Conservation (phyloP, 2,888 invertebrate genomes). For the Cordylochernes scorpioides region DNA sequence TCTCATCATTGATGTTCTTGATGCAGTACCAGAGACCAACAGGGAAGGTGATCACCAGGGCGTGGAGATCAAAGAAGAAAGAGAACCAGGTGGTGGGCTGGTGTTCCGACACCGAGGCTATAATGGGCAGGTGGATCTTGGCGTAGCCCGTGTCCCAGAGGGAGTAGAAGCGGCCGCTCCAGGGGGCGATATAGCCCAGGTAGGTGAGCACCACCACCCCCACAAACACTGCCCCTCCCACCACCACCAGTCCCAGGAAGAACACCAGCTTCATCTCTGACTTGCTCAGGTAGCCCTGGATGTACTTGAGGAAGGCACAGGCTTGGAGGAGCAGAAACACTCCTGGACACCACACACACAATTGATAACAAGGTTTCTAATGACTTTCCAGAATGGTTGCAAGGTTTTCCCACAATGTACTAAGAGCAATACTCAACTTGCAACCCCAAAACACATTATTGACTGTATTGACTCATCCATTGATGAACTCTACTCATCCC, state of each 20-base stretch:
- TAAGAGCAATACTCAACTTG: too few species aligned
- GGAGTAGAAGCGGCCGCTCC: constrained; percentile 90
- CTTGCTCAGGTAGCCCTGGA: constrained; percentile 59
- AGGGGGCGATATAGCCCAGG: constrained; percentile 72
- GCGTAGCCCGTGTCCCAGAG: constrained; percentile 98
- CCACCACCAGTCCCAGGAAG: constrained; percentile 36
- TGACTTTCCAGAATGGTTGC: too few species aligned
- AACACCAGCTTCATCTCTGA: constrained; percentile 69
- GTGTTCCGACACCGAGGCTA: constrained; percentile 95
- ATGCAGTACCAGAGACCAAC: constrained; percentile 98
- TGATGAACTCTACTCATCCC: too few species aligned
- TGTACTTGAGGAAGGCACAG: constrained; percentile 53
- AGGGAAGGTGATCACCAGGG: constrained; percentile 83
- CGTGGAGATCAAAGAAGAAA: constrained; percentile 93
- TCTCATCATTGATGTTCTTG: constrained; percentile 82
- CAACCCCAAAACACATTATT: too few species aligned
- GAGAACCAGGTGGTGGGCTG: constrained; percentile 99
- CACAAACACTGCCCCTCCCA: constrained; percentile 51
- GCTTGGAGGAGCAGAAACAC: constrained; percentile 82
- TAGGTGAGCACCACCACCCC: constrained; percentile 70
- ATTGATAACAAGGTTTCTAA: too few species aligned
- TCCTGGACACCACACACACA: too few species aligned
- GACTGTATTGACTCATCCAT: too few species aligned
- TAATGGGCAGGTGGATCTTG: constrained; percentile 96
- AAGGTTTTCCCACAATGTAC: too few species aligned